phyloP scores from a whole-genome alignment of 2,888 invertebrate genomes.

The Acholoe squamosa region DNA sequence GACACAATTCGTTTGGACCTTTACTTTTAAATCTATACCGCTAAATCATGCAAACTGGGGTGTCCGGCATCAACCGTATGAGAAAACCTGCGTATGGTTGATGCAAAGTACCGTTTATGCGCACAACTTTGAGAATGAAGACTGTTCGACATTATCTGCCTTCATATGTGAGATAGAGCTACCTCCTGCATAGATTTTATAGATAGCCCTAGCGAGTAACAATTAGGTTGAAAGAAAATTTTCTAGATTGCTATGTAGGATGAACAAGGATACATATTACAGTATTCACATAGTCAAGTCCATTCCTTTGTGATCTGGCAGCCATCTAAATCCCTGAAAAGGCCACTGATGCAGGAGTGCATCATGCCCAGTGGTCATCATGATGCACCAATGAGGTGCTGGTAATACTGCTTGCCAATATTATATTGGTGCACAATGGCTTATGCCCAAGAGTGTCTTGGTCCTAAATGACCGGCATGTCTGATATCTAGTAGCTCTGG shows the following conservation, averaged over 20 bases:
- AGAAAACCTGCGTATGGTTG: conserved; percentile 61
- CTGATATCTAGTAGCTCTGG: no score
- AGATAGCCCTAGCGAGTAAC: background rate
- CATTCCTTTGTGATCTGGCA: background rate
- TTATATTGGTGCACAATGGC: no score
- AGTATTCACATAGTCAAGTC: background rate
- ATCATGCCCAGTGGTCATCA: no score
- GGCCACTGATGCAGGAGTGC: no score
- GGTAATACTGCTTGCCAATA: no score
- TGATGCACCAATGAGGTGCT: no score
- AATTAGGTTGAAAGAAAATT: background rate
- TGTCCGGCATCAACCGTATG: conserved; percentile 39
- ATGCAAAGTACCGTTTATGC: conserved; percentile 62
- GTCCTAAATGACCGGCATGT: no score
- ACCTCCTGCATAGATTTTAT: background rate
- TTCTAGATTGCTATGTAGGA: background rate
- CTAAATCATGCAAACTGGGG: conserved; percentile 59
- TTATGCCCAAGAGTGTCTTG: no score
- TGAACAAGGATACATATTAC: background rate
- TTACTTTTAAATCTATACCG: conserved; percentile 40
- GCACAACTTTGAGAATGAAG: conserved; percentile 58
- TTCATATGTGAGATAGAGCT: conserved; percentile 65
- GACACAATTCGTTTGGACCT: conserved; percentile 42
- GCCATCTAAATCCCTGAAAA: background rate
- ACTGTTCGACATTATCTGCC: conserved; percentile 60